Percentiles rank a stretch among this genome's conserved stretches.
Conservation (phyloP, 2,888 invertebrate species). For the Bruchidius siliquastri region DNA sequence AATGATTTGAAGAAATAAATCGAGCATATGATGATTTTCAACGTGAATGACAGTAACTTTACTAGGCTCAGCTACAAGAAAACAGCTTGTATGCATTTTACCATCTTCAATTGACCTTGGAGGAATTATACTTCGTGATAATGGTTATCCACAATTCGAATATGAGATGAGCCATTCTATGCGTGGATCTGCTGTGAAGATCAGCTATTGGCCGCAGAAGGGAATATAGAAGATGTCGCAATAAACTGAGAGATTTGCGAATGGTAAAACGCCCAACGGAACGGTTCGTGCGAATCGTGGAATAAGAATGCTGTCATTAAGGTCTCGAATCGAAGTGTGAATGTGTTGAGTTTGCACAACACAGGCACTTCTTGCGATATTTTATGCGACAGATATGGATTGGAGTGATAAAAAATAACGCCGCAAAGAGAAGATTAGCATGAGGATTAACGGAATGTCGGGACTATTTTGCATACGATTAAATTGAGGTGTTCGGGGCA, state of each 20-base stretch:
- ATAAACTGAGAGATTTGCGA: neutral
- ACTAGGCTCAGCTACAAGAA: too few relatives aligned
- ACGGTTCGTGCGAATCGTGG: slow-evolving; percentile 36
- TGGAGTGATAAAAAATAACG: neutral
- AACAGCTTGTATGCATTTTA: too few relatives aligned
- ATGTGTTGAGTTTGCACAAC: neutral
- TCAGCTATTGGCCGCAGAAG: neutral
- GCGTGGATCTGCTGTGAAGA: neutral
- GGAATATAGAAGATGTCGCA: neutral
- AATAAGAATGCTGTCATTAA: slow-evolving; percentile 43
- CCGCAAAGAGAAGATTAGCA: neutral
- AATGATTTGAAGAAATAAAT: too few relatives aligned
- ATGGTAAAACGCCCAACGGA: neutral
- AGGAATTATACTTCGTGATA: too few relatives aligned
- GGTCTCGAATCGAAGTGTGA: slow-evolving; percentile 14
- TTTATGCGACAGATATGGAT: neutral
- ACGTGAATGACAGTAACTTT: too few relatives aligned
- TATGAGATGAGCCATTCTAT: too few relatives aligned
- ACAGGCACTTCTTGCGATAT: neutral
- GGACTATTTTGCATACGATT: neutral
- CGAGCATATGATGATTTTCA: too few relatives aligned
- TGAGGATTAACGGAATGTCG: neutral
- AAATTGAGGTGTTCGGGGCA: neutral
- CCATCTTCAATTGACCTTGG: too few relatives aligned
- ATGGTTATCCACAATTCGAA: too few relatives aligned